phyloP scores from a whole-genome alignment of 2,888 invertebrate species.

The Drosophila conformis region DNA sequence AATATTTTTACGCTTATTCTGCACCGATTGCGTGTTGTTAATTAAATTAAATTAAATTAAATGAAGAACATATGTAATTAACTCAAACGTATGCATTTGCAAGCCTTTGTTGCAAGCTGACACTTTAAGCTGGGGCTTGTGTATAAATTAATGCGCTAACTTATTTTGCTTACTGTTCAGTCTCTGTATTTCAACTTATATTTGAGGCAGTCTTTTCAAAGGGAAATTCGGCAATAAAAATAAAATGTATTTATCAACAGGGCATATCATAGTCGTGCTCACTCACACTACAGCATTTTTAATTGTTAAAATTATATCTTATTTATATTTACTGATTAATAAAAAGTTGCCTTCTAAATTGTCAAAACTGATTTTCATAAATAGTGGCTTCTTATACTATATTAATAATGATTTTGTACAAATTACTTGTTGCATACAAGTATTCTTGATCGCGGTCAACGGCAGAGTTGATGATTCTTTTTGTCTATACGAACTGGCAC shows the following conservation, averaged over 20 bases:
- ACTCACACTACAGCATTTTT: neutral
- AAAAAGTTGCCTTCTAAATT: neutral
- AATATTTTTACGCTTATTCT: neutral
- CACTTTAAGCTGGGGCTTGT: neutral
- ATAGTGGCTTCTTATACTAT: neutral
- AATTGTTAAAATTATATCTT: neutral
- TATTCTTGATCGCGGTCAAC: neutral
- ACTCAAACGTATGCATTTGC: neutral
- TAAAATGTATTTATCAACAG: too few relatives aligned
- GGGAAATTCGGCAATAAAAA: too few relatives aligned
- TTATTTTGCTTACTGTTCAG: neutral
- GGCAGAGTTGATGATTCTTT: slow-evolving; percentile 74
- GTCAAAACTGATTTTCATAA: neutral
- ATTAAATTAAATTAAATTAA: neutral
- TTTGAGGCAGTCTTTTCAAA: too few relatives aligned
- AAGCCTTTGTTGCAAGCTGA: neutral
- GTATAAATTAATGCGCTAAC: neutral
- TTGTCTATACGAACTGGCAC: slow-evolving; percentile 86
- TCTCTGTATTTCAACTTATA: neutral
- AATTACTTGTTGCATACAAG: too few relatives aligned
- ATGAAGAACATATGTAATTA: neutral
- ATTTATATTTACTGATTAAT: neutral
- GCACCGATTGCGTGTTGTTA: neutral
- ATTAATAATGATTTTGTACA: neutral
- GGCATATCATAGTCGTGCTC: too few relatives aligned